phyloP scores from a whole-genome alignment of 2,797 vertebrate species.

The Pyrocephalus nanus region DNA sequence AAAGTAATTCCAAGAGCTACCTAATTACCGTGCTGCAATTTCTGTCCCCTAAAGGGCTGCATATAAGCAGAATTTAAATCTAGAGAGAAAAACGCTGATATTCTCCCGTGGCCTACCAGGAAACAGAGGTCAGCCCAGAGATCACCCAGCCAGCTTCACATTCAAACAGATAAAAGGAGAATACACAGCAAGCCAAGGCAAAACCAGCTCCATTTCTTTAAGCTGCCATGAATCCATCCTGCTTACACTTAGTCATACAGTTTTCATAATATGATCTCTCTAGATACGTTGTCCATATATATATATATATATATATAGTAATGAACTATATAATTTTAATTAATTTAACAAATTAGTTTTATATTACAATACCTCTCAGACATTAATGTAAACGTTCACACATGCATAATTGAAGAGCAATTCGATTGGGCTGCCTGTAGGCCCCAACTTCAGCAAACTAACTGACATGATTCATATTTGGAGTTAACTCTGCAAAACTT shows the following conservation, averaged over 20 bases:
- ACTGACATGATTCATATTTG: neutral
- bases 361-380: neutral
- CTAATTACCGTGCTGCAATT: neutral
- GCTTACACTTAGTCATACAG: neutral
- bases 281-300: neutral
- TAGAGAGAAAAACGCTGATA: neutral
- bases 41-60: neutral
- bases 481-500: neutral
- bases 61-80: neutral
- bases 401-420: accelerated
- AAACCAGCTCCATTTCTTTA: neutral
- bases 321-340: neutral
- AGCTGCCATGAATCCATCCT: neutral
- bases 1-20: neutral
- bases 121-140: neutral
- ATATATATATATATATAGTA: neutral
- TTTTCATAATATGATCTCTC: neutral
- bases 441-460: neutral
- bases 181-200: neutral
- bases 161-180: neutral
- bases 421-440: neutral
- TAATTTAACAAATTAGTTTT: neutral
- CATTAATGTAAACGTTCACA: neutral
- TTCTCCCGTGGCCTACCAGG: neutral
- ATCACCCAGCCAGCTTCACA: neutral